These are phyloP conservation scores for Eustalomyia histrio DNA, from an alignment of 2,888 invertebrate species.

Conservation along the genomic window DNA sequence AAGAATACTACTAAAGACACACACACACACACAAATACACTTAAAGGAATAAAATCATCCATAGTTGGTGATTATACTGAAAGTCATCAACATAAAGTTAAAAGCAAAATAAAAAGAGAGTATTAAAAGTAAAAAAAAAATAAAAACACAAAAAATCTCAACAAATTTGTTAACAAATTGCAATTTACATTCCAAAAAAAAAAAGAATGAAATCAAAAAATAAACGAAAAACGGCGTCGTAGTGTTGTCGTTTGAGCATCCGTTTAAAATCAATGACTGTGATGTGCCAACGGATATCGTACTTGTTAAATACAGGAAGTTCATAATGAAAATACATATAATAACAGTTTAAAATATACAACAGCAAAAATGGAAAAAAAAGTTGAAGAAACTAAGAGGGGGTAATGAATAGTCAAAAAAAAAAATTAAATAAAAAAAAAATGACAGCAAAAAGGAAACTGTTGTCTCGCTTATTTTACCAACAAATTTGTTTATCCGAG, in stretches of 20 bases:
- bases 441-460: constrained; percentile 5
- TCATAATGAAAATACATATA: constrained; percentile 62
- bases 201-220: constrained; percentile 1
- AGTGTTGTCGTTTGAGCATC: constrained; percentile 59
- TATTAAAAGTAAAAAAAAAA: not conserved
- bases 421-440: not conserved
- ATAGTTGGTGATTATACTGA: constrained; percentile 48
- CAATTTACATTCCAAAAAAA: constrained; percentile 62
- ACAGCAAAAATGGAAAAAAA: not conserved
- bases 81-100: constrained; percentile 40
- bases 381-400: not conserved
- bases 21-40: not conserved
- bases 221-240: constrained; percentile 44
- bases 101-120: not conserved
- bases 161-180: constrained; percentile 66
- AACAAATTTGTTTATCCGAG: constrained; percentile 34
- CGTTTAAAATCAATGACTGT: constrained; percentile 59
- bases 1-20: not conserved
- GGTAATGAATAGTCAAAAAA: not conserved
- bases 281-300: constrained; percentile 65
- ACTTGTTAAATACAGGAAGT: constrained; percentile 67
- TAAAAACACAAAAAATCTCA: constrained; percentile 11
- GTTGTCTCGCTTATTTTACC: constrained; percentile 9
- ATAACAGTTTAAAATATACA: constrained; percentile 31
- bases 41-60: constrained; percentile 27